These are phyloP conservation scores for Lutjanus erythropterus DNA, from an alignment of 2,113 vertebrate genomes.

Conservation along the genomic window DNA sequence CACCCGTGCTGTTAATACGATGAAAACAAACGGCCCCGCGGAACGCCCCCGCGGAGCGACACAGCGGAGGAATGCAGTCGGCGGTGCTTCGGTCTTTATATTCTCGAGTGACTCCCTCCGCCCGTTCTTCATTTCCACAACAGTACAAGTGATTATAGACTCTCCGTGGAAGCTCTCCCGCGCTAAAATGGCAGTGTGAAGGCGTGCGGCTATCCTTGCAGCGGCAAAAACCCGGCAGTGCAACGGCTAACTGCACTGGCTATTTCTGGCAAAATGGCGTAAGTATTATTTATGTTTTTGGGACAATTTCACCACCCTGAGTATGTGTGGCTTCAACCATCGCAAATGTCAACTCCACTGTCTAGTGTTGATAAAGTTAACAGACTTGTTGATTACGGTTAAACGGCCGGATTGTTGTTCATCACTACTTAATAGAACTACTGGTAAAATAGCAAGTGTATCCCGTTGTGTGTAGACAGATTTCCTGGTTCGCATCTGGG, in stretches of 20 bases:
- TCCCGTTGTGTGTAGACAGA: fast-evolving
- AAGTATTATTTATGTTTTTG: conserved; percentile 65
- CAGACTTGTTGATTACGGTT: not conserved
- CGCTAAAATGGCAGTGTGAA: conserved; percentile 81
- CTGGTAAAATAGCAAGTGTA: fast-evolving
- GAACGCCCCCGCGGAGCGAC: not conserved
- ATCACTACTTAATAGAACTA: too few relatives aligned
- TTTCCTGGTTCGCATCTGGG: conserved; percentile 13
- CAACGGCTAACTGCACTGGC: conserved; percentile 83
- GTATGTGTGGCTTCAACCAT: not conserved
- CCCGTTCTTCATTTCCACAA: fast-evolving
- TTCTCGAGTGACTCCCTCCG: fast-evolving
- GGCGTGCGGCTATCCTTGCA: conserved; percentile 79
- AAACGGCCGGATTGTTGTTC: fast-evolving
- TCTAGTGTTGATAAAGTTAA: not conserved
- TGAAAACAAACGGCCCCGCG: not conserved
- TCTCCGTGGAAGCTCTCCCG: fast-evolving
- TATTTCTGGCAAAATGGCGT: conserved; percentile 87
- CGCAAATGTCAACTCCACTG: not conserved
- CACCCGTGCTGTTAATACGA: fast-evolving
- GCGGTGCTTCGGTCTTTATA: conserved; percentile 65
- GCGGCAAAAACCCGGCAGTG: conserved; percentile 84
- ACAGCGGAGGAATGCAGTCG: conserved; percentile 66
- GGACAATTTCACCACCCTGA: fast-evolving
- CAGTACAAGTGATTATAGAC: fast-evolving